Conservation (phyloP, 1,140 invertebrate genomes). For the Gryon sp. region DNA sequence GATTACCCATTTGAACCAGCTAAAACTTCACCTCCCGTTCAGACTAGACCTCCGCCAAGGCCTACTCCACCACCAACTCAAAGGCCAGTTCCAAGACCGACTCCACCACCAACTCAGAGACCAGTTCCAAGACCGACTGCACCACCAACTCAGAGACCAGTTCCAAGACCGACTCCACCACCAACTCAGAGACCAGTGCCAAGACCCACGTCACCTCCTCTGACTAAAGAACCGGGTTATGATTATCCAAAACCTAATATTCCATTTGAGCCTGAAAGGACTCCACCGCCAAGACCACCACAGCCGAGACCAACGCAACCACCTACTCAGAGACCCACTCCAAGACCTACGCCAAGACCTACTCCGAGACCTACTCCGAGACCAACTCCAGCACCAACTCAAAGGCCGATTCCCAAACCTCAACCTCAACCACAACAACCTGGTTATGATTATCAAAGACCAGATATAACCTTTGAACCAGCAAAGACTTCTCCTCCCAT, state of each 20-base stretch:
- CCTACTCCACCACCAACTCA: too few relatives aligned
- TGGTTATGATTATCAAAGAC: conserved; percentile 50
- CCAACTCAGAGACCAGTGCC: conserved; percentile 3
- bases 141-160: conserved; percentile 4
- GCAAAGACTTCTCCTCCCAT: conserved; percentile 28
- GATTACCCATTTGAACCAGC: conserved; percentile 6
- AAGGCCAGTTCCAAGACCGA: not conserved
- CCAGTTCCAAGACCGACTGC: conserved; percentile 1
- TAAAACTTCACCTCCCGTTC: conserved; percentile 17
- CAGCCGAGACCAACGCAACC: not conserved
- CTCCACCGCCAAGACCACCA: conserved; percentile 12
- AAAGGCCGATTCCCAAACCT: conserved; percentile 22
- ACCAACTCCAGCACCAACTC: conserved; percentile 5
- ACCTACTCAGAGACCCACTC: conserved; percentile 1
- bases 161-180: conserved; percentile 5
- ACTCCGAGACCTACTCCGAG: conserved; percentile 5
- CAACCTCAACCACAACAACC: conserved; percentile 17
- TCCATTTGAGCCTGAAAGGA: not conserved
- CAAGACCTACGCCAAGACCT: not conserved
- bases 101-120: not conserved
- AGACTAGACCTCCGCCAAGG: conserved; percentile 4
- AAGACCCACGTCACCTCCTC: not conserved
- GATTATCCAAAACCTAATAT: conserved; percentile 7
- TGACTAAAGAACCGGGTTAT: not conserved
- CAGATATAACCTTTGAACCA: conserved; percentile 30